A percentile compares a stretch with the other conserved stretches of the same genome.
Conservation (phyloP, 1,140 invertebrate genomes). For the Gryon sp. region DNA sequence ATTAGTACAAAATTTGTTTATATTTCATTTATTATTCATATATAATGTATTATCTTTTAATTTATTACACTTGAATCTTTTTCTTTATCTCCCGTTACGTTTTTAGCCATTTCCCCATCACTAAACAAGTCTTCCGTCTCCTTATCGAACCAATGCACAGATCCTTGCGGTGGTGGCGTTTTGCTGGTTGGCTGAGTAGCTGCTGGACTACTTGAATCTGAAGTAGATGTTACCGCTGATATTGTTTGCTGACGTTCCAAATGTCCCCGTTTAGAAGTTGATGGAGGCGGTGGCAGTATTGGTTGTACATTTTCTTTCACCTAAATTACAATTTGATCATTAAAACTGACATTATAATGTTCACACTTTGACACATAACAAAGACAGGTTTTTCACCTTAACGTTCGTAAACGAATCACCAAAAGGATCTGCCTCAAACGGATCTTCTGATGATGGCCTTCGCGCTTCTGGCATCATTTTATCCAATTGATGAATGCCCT, state of each 20-base stretch:
- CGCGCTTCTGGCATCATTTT: constrained; percentile 88
- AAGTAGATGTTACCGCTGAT: constrained; percentile 67
- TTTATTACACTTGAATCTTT: constrained; percentile 67
- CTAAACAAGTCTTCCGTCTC: constrained; percentile 79
- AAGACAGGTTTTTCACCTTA: constrained; percentile 74
- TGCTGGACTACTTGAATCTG: constrained; percentile 74
- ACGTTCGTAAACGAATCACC: constrained; percentile 89
- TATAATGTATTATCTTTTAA: not conserved
- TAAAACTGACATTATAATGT: not conserved
- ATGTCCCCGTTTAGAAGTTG: constrained; percentile 76
- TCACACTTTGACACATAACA: not conserved
- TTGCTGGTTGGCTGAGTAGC: constrained; percentile 73
- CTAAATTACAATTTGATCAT: constrained; percentile 39
- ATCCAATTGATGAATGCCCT: constrained; percentile 93
- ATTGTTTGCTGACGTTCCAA: constrained; percentile 75
- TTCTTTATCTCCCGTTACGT: constrained; percentile 67
- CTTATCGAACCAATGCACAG: constrained; percentile 79
- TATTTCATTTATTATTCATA: too few relatives aligned
- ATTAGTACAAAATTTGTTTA: too few relatives aligned
- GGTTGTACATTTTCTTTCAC: constrained; percentile 76
- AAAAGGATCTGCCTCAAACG: constrained; percentile 84
- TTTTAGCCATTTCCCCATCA: constrained; percentile 72
- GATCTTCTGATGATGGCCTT: constrained; percentile 80
- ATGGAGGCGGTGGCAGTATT: constrained; percentile 84
- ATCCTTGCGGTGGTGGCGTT: constrained; percentile 74